Conservation (phyloP, 2,888 invertebrate genomes). For the Megalurothrips usitatus region DNA sequence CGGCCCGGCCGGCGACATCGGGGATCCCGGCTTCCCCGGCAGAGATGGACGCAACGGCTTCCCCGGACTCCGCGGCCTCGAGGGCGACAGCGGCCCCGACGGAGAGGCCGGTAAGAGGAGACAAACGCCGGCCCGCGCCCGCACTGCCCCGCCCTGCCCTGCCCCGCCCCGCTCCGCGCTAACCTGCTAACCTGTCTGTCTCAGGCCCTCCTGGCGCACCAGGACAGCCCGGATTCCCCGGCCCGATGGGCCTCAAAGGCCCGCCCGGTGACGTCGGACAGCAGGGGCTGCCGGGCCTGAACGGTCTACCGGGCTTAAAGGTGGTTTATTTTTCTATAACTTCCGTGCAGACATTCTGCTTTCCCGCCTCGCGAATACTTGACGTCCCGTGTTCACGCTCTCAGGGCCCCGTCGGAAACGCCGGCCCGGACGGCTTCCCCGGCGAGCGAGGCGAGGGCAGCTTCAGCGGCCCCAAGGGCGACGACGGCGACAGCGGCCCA, state of each 20-base stretch:
- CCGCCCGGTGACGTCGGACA: slow-evolving; percentile 36
- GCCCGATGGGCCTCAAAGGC: slow-evolving; percentile 42
- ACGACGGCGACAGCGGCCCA: slow-evolving; percentile 51
- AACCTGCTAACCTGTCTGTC: neutral
- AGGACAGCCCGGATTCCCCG: slow-evolving; percentile 46
- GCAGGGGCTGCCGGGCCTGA: slow-evolving; percentile 48
- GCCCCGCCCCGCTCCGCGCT: neutral
- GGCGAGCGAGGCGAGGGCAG: slow-evolving; percentile 53
- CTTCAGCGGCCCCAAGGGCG: slow-evolving; percentile 60
- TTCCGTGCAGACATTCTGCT: no score
- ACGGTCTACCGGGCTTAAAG: neutral
- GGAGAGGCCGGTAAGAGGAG: slow-evolving; percentile 50
- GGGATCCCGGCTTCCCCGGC: slow-evolving; percentile 39
- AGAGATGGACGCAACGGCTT: slow-evolving; percentile 46
- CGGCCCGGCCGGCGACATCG: slow-evolving; percentile 40
- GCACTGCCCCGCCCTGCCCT: neutral
- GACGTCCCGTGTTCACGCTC: no score
- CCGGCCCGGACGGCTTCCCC: neutral
- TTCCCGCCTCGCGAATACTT: no score
- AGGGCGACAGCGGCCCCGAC: slow-evolving; percentile 50
- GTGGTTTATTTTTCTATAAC: neutral
- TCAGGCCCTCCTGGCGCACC: slow-evolving; percentile 40
- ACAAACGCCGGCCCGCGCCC: no score
- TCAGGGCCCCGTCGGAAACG: no score
- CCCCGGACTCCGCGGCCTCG: slow-evolving; percentile 46